These are phyloP conservation scores for Onthophagus sagittarius DNA, from an alignment of 2,888 invertebrate genomes.

Conservation along the genomic window DNA sequence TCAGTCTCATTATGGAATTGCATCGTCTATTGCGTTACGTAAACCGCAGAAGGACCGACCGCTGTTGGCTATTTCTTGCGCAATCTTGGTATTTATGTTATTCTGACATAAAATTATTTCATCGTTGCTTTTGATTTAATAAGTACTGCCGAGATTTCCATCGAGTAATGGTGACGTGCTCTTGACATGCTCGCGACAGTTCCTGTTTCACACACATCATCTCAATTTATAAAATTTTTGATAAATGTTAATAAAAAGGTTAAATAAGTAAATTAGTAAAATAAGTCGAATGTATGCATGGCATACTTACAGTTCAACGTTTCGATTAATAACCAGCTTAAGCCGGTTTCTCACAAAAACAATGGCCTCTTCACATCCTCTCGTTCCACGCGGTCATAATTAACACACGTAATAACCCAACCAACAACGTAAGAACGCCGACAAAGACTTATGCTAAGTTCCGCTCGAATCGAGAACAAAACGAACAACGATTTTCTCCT, in stretches of 20 bases:
- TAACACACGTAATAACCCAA: background rate
- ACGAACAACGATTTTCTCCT: background rate
- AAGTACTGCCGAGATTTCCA: background rate
- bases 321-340: background rate
- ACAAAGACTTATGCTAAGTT: background rate
- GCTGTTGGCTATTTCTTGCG: background rate
- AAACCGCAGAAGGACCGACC: background rate
- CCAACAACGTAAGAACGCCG: background rate
- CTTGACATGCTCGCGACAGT: background rate
- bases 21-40: background rate
- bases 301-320: background rate
- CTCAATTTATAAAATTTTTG: background rate
- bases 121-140: background rate
- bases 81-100: background rate
- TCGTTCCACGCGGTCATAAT: background rate
- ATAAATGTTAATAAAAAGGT: background rate
- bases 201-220: background rate
- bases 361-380: background rate
- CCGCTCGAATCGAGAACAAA: background rate
- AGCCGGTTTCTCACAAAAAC: background rate
- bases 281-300: background rate
- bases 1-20: background rate
- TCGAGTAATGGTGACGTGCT: background rate
- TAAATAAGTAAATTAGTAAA: background rate
- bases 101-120: background rate